phyloP scores from a whole-genome alignment of 2,888 invertebrate species.

The Pyrocoelia pectoralis region DNA sequence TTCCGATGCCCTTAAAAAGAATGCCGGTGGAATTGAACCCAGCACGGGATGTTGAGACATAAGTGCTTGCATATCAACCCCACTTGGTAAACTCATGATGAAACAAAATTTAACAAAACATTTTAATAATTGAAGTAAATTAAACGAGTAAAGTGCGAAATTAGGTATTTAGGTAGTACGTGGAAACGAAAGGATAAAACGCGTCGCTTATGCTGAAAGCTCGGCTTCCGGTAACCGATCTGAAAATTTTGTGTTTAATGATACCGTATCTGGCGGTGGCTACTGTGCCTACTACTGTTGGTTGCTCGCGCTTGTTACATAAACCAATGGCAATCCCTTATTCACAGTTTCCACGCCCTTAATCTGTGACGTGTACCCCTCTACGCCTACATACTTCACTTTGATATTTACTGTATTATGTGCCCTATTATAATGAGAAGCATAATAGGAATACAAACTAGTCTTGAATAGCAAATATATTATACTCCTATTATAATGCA shows the following conservation, averaged over 20 bases:
- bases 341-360: constrained; percentile 41
- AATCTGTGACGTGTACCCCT: constrained; percentile 39
- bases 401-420: constrained; percentile 58
- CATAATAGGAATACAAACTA: constrained; percentile 60
- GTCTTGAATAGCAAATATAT: constrained; percentile 58
- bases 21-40: constrained; percentile 84
- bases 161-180: no score
- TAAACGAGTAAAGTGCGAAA: no score
- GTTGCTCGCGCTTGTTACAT: constrained; percentile 55
- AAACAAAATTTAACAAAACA: constrained; percentile 43
- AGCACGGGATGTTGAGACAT: constrained; percentile 87
- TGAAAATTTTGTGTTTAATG: constrained; percentile 37
- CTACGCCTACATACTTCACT: constrained; percentile 30
- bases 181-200: background rate
- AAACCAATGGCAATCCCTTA: constrained; percentile 48
- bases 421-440: constrained; percentile 52
- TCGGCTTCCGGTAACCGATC: constrained; percentile 38
- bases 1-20: constrained; percentile 87
- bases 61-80: constrained; percentile 85
- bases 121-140: no score
- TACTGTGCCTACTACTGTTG: constrained; percentile 54
- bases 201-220: constrained; percentile 20
- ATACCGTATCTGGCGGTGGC: constrained; percentile 41
- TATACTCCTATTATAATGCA: constrained; percentile 52
- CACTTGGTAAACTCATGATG: constrained; percentile 82